Percentiles rank a stretch among this genome's conserved stretches.
Evolutionary conservation across 1,140 invertebrate genomes (phyloP).

Genomic region (Pseudomyrmex dendroicus): DNA sequence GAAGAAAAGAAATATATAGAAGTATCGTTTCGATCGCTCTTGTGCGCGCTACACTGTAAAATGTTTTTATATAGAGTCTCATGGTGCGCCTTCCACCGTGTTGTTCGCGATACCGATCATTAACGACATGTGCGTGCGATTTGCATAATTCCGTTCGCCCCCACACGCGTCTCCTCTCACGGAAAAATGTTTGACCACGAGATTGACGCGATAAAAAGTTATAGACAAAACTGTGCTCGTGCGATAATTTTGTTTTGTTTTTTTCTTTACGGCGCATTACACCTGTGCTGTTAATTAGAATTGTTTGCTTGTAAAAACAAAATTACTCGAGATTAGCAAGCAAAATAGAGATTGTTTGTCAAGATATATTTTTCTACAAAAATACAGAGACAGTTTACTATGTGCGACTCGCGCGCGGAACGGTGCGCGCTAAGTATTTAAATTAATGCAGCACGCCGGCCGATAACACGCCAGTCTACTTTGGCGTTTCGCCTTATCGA

Average conservation of each 20-base stretch:
- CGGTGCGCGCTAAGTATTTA: constrained; percentile 39
- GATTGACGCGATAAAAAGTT: constrained; percentile 4
- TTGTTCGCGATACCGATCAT: constrained; percentile 30
- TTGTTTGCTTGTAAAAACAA: not conserved
- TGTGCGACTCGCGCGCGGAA: not conserved
- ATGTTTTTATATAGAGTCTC: constrained; percentile 50
- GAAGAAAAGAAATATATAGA: not conserved
- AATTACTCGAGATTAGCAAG: constrained; percentile 2
- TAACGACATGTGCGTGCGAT: constrained; percentile 38
- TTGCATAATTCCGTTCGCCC: constrained; percentile 49
- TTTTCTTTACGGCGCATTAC: not conserved
- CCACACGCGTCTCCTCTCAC: constrained; percentile 8
- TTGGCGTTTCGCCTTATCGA: constrained; percentile 64
- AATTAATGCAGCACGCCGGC: constrained; percentile 40
- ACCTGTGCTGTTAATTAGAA: not conserved
- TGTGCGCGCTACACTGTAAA: constrained; percentile 30
- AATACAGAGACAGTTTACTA: not conserved
- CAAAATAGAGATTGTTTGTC: not conserved
- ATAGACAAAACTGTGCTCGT: constrained; percentile 8
- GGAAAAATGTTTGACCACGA: constrained; percentile 7
- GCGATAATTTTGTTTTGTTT: not conserved
- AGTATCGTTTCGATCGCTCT: constrained; percentile 35
- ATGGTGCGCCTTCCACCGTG: not conserved
- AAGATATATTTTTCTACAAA: not conserved
- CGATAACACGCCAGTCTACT: constrained; percentile 49